Evolutionary conservation across 2,797 vertebrate species (phyloP), one percentile per base, ranked within the genome.

Genomic region (Myoxocephalus aenaeus): DNA sequence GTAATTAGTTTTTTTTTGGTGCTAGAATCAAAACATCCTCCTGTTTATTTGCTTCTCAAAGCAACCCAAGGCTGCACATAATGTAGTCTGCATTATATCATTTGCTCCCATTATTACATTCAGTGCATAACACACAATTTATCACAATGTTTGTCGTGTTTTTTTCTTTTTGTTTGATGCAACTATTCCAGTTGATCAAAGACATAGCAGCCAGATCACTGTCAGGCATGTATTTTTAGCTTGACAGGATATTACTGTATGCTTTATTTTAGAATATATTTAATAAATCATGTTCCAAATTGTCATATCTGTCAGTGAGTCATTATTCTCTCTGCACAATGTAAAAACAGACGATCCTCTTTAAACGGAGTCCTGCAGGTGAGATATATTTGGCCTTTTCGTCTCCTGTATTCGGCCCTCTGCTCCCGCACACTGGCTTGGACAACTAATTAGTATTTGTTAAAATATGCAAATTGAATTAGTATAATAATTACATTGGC

Each of bases 381-480:
- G 77, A 75, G 76, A 32, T 32, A 32, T 22, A 53, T 86, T 77
- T 65, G 70, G 74, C 61, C 69, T 73, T 81, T 85, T 84, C 54
- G 42, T 86, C 78, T 63, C 81, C 76, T 17, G 29, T 34, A 32
- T 84, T 77, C 56, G 51, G 73, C 67, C 46, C 69, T 3, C 75
- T 65, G 63, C 75, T 81, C 59, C n/a, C 51, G 61, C 80, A 71
- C 50, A 36, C 79, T 51, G 75, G 70, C 86, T 65, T 8, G 69
- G 65, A 72, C 65, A 80, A 75, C 82, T 86, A 50, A 86, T 90
- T 91, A 81, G 69, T 87, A 82, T 82, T 87, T 87, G 87, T 82
- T 89, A 85, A 92, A 91, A 87, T 86, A 88, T 91, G 89, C 86
- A 87, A 91, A 92, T 90, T 89, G 80, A 86, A 89, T 91, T 90